Base-by-base conservation (phyloP, 2,888 invertebrate genomes). In the Aphodius granarius region DNA sequence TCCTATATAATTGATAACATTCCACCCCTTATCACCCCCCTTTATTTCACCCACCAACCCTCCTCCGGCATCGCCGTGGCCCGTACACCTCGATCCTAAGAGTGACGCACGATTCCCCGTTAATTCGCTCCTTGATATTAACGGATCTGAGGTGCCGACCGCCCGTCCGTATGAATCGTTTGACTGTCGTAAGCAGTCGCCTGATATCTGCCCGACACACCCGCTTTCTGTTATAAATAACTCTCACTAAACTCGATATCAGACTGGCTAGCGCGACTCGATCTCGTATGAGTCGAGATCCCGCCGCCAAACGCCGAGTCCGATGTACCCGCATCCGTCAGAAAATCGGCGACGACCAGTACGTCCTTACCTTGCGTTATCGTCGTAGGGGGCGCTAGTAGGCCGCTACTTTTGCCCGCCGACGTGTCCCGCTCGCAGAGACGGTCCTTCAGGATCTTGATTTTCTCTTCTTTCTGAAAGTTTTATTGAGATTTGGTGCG, bases 191-290 rank as follows among this genome's bases (percentile, higher is more conserved):
- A 13, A 43, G 65, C 16, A 18, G 65, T 3, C 65, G 65, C 18
- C 65, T 5, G 1, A 18, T 18, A 18, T 18, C 65, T 9, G 65
- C 18, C 6, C 9, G 65, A 16, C 65, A 18, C 6, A 65, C 65
- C 68, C 9, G 5, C n/a, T 68, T 6, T 20, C 15, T 20, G 17
- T 87, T 90, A 95, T 84, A 95, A 91, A 88, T 95, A 96, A 85
- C 95, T 95, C 87, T 95, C 95, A 80, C 95, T 95, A 87, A 95
- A 95, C 87, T 96, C 95, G 85, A 94, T 91, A 88, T 95, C 95
- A 78, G 95, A 95, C 86, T 94, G 94, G 86, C 94, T 95, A 85
- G 94, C 94, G 83, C 94, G 91, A 79, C 94, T 94, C 80, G 94
- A 94, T 84, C 94, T 91, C 81, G 94, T 95, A 88, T 93, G 92